Evolutionary conservation across 2,113 vertebrate species (phyloP).

Genomic region (Nematolebias whitei): DNA sequence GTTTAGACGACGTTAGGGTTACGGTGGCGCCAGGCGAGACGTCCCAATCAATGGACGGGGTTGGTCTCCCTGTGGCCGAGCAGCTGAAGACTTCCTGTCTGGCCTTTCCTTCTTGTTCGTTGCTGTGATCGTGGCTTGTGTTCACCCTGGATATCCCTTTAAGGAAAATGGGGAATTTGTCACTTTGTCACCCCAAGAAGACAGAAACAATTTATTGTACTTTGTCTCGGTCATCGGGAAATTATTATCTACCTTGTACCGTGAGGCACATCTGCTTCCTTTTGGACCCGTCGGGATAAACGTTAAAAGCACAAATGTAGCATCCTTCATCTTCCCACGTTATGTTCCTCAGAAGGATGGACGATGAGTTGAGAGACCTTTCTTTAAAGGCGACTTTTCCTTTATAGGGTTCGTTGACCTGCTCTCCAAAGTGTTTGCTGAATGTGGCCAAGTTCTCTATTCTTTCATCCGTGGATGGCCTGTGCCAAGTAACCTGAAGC

Average conservation of each 20-base stretch:
- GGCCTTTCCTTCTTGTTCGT: fast-evolving
- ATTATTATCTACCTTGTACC: slow-evolving; percentile 62
- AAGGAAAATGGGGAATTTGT: neutral
- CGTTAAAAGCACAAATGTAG: slow-evolving; percentile 75
- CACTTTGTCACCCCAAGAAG: no score
- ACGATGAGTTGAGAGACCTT: slow-evolving; percentile 45
- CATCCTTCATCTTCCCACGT: slow-evolving; percentile 72
- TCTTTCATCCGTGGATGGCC: neutral
- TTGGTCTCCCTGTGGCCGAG: slow-evolving; percentile 76
- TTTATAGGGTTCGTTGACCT: slow-evolving; percentile 37
- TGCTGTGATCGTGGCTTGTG: neutral
- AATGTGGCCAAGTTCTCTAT: slow-evolving; percentile 64
- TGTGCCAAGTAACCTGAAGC: slow-evolving; percentile 72
- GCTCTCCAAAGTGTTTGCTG: slow-evolving; percentile 50
- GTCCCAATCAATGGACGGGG: slow-evolving; percentile 65
- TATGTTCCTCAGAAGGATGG: slow-evolving; percentile 58
- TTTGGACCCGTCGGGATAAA: slow-evolving; percentile 69
- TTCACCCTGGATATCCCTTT: slow-evolving; percentile 68
- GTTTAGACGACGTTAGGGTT: no score
- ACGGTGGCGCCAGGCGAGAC: fast-evolving
- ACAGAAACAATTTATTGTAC: neutral
- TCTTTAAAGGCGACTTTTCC: slow-evolving; percentile 51
- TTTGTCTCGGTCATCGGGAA: neutral
- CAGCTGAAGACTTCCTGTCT: slow-evolving; percentile 57
- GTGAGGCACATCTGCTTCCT: slow-evolving; percentile 62